A percentile compares a stretch with the other conserved stretches of the same genome.
These are phyloP conservation scores for Blastobasis adustella DNA, from an alignment of 2,888 invertebrate species.

Conservation along the genomic window DNA sequence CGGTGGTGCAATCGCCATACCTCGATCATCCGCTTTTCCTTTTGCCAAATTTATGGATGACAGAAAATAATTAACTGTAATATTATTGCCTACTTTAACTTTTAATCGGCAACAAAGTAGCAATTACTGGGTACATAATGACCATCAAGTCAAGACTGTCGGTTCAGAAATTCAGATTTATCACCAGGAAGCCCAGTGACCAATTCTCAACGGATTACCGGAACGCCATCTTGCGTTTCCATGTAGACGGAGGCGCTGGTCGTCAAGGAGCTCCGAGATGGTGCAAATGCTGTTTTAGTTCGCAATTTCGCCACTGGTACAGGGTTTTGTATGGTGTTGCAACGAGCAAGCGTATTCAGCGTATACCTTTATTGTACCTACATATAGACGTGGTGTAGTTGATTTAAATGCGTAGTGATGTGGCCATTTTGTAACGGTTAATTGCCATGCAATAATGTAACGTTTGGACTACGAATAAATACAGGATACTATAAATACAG, in stretches of 20 bases:
- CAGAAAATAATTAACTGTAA: neutral
- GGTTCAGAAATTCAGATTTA: slow-evolving; percentile 31
- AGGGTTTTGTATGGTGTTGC: no score
- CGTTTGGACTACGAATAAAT: no score
- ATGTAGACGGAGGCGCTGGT: no score
- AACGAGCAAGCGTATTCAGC: slow-evolving; percentile 10
- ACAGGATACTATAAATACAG: no score
- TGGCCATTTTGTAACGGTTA: neutral
- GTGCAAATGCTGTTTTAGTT: no score
- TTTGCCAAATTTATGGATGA: no score
- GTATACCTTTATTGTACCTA: slow-evolving; percentile 20
- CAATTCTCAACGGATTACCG: slow-evolving; percentile 24
- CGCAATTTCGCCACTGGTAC: no score
- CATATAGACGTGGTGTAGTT: neutral
- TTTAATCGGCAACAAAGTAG: slow-evolving; percentile 1
- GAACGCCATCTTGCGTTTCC: neutral
- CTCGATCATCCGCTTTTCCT: no score
- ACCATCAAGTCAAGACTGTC: neutral
- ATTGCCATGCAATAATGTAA: slow-evolving; percentile 7
- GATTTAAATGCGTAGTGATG: neutral
- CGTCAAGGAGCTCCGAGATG: neutral
- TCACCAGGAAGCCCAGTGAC: slow-evolving; percentile 42
- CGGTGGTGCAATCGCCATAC: no score
- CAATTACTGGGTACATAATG: neutral
- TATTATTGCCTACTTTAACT: neutral